phyloP scores from a whole-genome alignment of 2,113 vertebrate genomes.

The Mus pahari region DNA sequence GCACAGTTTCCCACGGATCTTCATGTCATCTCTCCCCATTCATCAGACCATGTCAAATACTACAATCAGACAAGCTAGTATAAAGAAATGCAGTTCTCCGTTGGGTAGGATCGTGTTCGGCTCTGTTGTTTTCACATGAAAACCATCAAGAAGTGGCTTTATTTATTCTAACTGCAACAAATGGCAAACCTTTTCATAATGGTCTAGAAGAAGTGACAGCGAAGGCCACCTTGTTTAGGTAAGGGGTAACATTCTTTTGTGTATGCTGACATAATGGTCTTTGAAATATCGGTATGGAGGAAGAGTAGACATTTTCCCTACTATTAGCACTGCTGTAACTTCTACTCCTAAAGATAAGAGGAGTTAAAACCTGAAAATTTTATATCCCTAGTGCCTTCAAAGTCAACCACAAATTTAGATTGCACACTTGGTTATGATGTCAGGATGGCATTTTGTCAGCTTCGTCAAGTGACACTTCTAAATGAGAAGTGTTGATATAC shows the following conservation, averaged over 20 bases:
- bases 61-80: neutral
- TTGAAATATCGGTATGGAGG: neutral
- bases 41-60: constrained; percentile 18
- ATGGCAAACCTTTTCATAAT: neutral
- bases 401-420: constrained; percentile 2
- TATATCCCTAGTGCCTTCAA: neutral
- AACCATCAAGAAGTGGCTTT: neutral
- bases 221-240: constrained; percentile 20
- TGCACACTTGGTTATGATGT: neutral
- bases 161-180: neutral
- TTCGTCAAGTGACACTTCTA: constrained; percentile 35
- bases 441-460: constrained; percentile 32
- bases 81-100: neutral
- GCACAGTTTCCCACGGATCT: neutral
- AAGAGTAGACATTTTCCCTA: neutral
- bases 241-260: neutral
- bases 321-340: neutral
- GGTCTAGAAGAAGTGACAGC: neutral
- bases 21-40: neutral
- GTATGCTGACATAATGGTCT: neutral
- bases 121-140: constrained; percentile 5
- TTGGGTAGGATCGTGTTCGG: neutral
- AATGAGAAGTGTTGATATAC: constrained; percentile 54
- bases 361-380: neutral
- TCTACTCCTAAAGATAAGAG: neutral